Percentiles rank a stretch among this genome's conserved stretches.
Conservation (phyloP, 2,888 invertebrate species). For the Tiphia femorata region DNA sequence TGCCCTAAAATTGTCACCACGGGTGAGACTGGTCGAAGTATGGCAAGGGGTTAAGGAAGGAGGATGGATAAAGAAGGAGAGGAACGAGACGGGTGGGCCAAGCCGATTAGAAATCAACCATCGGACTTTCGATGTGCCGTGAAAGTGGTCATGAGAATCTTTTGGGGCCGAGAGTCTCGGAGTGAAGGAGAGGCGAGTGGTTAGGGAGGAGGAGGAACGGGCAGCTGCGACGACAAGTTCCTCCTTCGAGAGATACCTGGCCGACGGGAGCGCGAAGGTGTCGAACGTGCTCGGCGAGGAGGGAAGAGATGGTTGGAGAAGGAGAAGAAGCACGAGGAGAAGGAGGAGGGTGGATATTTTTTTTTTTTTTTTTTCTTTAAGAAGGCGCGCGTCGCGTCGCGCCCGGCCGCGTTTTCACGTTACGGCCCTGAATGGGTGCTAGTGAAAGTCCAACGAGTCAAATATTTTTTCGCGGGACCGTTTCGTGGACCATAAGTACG, state of each 20-base stretch:
- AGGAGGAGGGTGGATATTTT: not conserved
- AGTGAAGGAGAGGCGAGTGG: too few relatives aligned
- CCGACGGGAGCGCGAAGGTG: too few relatives aligned
- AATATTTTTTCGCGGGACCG: conserved; percentile 43
- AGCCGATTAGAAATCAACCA: conserved; percentile 14
- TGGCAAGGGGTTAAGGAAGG: not conserved
- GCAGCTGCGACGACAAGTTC: too few relatives aligned
- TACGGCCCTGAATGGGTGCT: conserved; percentile 50
- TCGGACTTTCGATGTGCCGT: conserved; percentile 19
- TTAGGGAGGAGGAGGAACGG: too few relatives aligned
- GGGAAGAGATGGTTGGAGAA: too few relatives aligned
- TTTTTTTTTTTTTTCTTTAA: conserved; percentile 12
- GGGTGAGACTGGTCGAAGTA: too few relatives aligned
- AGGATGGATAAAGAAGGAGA: not conserved
- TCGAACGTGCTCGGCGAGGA: too few relatives aligned
- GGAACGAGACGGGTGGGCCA: too few relatives aligned
- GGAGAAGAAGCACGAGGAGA: not conserved
- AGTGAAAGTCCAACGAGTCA: conserved; percentile 54
- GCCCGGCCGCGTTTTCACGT: conserved; percentile 38
- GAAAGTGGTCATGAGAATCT: conserved; percentile 25
- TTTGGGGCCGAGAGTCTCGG: conserved; percentile 20
- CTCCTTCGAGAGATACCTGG: too few relatives aligned
- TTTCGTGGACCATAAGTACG: conserved; percentile 25
- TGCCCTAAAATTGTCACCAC: too few relatives aligned
- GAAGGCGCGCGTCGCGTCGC: too few relatives aligned